These are phyloP conservation scores for Eira barbara DNA, from an alignment of 2,113 vertebrate genomes.

Conservation along the genomic window DNA sequence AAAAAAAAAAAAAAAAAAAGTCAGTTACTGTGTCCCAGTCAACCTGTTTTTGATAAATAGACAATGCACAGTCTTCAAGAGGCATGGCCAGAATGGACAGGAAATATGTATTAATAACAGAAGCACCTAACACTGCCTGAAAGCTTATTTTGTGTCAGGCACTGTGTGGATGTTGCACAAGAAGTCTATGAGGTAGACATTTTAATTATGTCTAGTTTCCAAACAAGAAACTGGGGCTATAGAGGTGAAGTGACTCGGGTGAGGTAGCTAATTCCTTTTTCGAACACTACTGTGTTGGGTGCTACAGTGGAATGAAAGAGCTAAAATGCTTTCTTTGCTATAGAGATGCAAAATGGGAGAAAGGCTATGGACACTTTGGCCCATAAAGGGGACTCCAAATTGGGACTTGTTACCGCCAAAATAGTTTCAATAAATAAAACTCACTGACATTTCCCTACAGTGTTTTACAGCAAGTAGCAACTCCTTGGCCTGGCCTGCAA, in stretches of 20 bases:
- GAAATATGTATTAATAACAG: background rate
- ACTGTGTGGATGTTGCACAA: background rate
- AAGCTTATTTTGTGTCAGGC: background rate
- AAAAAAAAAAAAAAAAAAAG: constrained; percentile 4
- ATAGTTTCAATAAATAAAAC: constrained; percentile 14
- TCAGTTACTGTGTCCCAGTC: background rate
- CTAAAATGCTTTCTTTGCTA: background rate
- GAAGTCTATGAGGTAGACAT: background rate
- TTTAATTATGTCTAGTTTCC: constrained; percentile 17
- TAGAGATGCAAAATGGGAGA: background rate
- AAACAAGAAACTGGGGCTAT: background rate
- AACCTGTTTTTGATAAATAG: constrained; percentile 20
- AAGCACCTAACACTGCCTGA: background rate
- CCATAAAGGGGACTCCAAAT: background rate
- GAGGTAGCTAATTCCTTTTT: background rate
- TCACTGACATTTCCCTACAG: background rate
- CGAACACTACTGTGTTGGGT: background rate
- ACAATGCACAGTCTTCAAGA: background rate
- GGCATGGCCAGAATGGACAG: background rate
- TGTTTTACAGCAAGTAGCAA: background rate
- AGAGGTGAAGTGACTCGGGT: background rate
- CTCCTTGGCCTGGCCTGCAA: background rate
- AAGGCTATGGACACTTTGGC: background rate
- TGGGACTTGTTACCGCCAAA: background rate
- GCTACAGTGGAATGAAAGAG: background rate